Percentiles rank a stretch among this genome's conserved stretches.
Evolutionary conservation across 1,140 invertebrate genomes (phyloP).

Genomic region (Calliphora vicina): DNA sequence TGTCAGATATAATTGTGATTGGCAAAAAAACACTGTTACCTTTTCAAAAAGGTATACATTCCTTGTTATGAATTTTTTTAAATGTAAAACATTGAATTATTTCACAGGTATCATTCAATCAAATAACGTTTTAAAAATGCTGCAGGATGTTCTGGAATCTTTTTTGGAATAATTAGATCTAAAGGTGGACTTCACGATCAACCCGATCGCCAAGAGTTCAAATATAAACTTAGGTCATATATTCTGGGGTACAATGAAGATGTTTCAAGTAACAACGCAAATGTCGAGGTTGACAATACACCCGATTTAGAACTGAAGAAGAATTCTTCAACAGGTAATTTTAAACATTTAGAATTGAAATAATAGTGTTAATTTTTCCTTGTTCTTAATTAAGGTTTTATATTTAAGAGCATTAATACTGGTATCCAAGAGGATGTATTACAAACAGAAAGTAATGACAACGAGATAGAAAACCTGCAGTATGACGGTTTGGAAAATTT

Average conservation of each 20-base stretch:
- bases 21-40: too few species aligned
- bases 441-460: neutral
- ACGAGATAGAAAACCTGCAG: neutral
- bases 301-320: neutral
- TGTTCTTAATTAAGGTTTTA: neutral
- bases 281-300: neutral
- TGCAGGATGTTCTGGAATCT: slow-evolving; percentile 21
- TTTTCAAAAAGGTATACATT: too few species aligned
- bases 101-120: too few species aligned
- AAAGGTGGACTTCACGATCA: slow-evolving; percentile 46
- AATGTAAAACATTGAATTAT: too few species aligned
- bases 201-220: slow-evolving; percentile 47
- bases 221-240: slow-evolving; percentile 45
- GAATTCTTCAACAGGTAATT: neutral
- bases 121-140: too few species aligned
- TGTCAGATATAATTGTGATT: too few species aligned
- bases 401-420: neutral
- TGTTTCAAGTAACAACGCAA: neutral
- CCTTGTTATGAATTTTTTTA: too few species aligned
- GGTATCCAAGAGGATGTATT: too few species aligned
- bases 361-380: neutral
- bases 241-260: slow-evolving; percentile 46
- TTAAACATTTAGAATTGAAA: neutral
- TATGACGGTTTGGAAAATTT: neutral
- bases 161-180: slow-evolving; percentile 49